A percentile compares a stretch with the other conserved stretches of the same genome.
These are phyloP conservation scores for Aspidiotus destructor DNA, from an alignment of 2,888 invertebrate species.

Conservation along the genomic window DNA sequence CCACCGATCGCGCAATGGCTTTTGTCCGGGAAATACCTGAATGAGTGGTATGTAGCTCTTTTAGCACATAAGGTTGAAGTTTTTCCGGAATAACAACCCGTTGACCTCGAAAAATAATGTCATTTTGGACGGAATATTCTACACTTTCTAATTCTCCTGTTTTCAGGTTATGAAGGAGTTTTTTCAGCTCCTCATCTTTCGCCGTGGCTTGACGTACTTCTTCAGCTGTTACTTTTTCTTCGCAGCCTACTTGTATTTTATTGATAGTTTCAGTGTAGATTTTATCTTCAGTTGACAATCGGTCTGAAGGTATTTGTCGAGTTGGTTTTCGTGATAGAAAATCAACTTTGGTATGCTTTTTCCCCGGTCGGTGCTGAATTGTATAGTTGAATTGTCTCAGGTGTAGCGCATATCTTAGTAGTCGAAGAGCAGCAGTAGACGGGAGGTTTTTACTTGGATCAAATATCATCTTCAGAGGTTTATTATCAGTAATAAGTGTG, in stretches of 20 bases:
- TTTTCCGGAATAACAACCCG: conserved; percentile 34
- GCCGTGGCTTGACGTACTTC: conserved; percentile 26
- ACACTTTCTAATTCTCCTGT: conserved; percentile 6
- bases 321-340: conserved; percentile 15
- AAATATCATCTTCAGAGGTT: no score
- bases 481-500: conserved; percentile 6
- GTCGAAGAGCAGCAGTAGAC: conserved; percentile 2
- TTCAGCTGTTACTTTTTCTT: conserved; percentile 10
- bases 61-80: conserved; percentile 34
- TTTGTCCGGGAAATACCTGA: conserved; percentile 39
- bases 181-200: conserved; percentile 5
- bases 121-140: conserved; percentile 17
- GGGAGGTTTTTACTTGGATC: conserved; percentile 12
- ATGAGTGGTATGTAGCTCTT: conserved; percentile 38
- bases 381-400: conserved; percentile 23
- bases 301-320: background rate
- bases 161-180: no score
- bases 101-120: conserved; percentile 31
- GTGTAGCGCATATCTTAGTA: conserved; percentile 30
- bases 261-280: background rate
- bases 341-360: conserved; percentile 11
- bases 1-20: conserved; percentile 37
- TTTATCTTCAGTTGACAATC: background rate
- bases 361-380: conserved; percentile 10
- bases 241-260: background rate